phyloP scores from a whole-genome alignment of 1,140 invertebrate genomes.

The Chrysoperla carnea region DNA sequence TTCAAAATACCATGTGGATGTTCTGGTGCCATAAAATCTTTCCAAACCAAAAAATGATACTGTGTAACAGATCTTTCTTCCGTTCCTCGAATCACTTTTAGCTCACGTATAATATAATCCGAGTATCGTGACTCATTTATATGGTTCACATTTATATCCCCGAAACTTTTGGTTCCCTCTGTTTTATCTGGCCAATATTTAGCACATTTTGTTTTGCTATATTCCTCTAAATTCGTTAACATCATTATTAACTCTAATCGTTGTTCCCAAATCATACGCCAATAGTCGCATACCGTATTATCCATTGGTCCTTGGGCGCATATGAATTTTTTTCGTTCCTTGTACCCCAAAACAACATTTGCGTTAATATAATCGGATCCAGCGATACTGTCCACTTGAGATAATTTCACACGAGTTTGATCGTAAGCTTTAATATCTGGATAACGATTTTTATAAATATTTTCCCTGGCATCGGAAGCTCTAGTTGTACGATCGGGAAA shows the following conservation, averaged over 20 bases:
- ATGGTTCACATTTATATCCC: slow-evolving; percentile 60
- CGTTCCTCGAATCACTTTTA: slow-evolving; percentile 43
- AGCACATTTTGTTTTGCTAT: slow-evolving; percentile 82
- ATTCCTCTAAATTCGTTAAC: slow-evolving; percentile 87
- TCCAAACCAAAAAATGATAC: slow-evolving; percentile 91
- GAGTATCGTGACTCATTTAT: slow-evolving; percentile 55
- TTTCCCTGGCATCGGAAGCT: slow-evolving; percentile 74
- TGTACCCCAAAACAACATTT: slow-evolving; percentile 79
- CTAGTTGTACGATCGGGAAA: slow-evolving; percentile 74
- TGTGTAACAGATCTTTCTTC: slow-evolving; percentile 64
- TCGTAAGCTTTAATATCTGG: slow-evolving; percentile 85
- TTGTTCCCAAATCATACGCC: slow-evolving; percentile 97
- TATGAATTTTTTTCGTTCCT: slow-evolving; percentile 84
- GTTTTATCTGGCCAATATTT: slow-evolving; percentile 84
- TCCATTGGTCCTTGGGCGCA: slow-evolving; percentile 90
- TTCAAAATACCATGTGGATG: slow-evolving; percentile 78
- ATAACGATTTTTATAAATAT: slow-evolving; percentile 72
- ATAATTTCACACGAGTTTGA: slow-evolving; percentile 72
- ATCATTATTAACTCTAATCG: slow-evolving; percentile 81
- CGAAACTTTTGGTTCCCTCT: slow-evolving; percentile 56
- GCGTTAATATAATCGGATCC: slow-evolving; percentile 87
- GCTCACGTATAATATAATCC: slow-evolving; percentile 64
- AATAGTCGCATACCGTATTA: slow-evolving; percentile 85
- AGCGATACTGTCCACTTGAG: slow-evolving; percentile 51
- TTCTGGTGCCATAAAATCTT: slow-evolving; percentile 85